phyloP scores from a whole-genome alignment of 2,888 invertebrate species.

The Leptinotarsa peninsularis region DNA sequence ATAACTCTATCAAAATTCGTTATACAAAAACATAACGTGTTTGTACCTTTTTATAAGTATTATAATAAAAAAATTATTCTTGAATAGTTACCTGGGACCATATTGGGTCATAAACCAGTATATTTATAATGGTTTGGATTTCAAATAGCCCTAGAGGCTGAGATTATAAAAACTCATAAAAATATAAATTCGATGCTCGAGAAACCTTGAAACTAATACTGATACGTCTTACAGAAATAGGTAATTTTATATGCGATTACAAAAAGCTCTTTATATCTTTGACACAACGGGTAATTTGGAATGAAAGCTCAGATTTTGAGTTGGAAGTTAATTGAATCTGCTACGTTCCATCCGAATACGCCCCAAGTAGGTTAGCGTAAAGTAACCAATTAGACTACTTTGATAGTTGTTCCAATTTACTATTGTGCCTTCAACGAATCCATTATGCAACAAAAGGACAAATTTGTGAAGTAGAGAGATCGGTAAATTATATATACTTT shows the following conservation, averaged over 20 bases:
- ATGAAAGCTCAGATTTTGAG: conserved; percentile 28
- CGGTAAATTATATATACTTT: no score
- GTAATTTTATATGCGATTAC: conserved; percentile 9
- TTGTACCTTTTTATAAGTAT: no score
- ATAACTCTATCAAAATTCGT: no score
- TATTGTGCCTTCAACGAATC: background rate
- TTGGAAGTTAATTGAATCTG: conserved; percentile 3
- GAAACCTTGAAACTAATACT: background rate
- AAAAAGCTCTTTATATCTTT: conserved; percentile 24
- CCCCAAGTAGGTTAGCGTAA: background rate
- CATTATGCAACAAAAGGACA: no score
- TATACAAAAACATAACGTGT: no score
- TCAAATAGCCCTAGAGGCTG: no score
- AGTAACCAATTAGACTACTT: background rate
- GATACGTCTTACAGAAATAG: background rate
- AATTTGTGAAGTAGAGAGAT: no score
- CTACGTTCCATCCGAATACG: conserved; percentile 23
- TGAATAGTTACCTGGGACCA: no score
- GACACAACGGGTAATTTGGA: conserved; percentile 25
- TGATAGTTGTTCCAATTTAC: background rate
- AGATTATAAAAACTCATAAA: background rate
- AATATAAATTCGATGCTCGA: background rate
- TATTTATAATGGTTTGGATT: no score
- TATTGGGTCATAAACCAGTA: no score
- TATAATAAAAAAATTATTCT: no score